Base-by-base conservation (phyloP, 2,113 vertebrate genomes). In the Edolisoma coerulescens region DNA sequence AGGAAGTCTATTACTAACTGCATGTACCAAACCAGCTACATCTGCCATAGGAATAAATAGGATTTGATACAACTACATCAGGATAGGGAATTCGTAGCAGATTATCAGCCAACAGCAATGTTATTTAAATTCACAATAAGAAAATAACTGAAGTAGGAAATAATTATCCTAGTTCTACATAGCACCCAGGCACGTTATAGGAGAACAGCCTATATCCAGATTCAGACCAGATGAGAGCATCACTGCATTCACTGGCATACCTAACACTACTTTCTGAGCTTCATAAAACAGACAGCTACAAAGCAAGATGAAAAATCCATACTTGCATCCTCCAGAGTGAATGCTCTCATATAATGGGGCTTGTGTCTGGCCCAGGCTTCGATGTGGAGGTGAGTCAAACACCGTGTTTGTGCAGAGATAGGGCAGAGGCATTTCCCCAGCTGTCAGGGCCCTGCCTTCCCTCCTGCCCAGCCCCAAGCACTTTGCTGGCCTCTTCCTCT, bases 161-260 rank as follows among this genome's bases (percentile, higher is more conserved):
- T 45, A 85, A 80, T 84, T 70, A 23, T 74, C 94, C 45, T 45
- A 78, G 69, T 30, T 74, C 45, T 41, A 5, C 57, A n/a, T 27
- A 59, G 44, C 67, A 47, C n/a, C 52, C 60, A 86, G 56, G 47
- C 16, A 37, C 0, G 0, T 23, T 24, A 35, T 14, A 73, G 30
- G 3, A 61, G 20, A 73, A 9, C 9, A 73, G 28, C 19, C 24
- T 9, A 8, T 41, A 6, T 32, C 49, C 47, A 63, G 32, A 37
- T 16, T 27, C 24, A 33, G 80, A 49, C 13, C 39, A 42, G n/a
- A 28, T 7, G n/a, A 53, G 28, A 59, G 23, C 37, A 74, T 6
- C 20, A 7, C 28, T 61, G 28, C 15, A 9, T 56, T 37, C 39
- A 47, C 1, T 67, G 14, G 13, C 0, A 0, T 19, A 33, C 12